Evolutionary conservation across 2,113 vertebrate genomes (phyloP).

Genomic region (Paraplagusia blochii): DNA sequence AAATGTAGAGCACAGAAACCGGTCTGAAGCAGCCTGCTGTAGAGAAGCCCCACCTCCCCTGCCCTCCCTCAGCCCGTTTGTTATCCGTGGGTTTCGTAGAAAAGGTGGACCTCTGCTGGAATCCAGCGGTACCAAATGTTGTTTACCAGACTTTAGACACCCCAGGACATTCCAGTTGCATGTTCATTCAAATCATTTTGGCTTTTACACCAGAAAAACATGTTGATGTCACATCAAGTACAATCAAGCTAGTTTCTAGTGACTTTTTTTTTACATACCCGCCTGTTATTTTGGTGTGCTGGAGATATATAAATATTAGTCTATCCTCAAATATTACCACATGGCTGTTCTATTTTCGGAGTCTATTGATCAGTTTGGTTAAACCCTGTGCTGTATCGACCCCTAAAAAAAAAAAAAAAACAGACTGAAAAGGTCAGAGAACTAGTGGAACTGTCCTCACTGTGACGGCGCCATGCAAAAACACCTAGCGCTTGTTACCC

Average conservation of each 20-base stretch:
- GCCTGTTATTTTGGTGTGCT: constrained; percentile 9
- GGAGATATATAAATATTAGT: constrained; percentile 30
- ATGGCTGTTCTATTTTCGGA: constrained; percentile 43
- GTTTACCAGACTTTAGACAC: constrained; percentile 59
- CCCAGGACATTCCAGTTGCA: constrained; percentile 32
- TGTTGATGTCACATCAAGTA: constrained; percentile 11
- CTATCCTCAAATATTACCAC: constrained; percentile 25
- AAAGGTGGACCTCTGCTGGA: constrained; percentile 64
- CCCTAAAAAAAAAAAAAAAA: constrained; percentile 11
- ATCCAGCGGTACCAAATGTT: constrained; percentile 53
- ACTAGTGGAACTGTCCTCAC: neutral
- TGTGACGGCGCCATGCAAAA: too few species aligned
- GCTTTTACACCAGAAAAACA: constrained; percentile 7
- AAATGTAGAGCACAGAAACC: constrained; percentile 59
- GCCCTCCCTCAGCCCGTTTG: constrained; percentile 16
- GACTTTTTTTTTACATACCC: neutral
- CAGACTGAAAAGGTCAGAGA: constrained; percentile 42
- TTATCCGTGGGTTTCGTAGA: constrained; percentile 32
- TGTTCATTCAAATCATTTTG: constrained; percentile 10
- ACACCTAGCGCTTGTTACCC: too few species aligned
- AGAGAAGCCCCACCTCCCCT: constrained; percentile 1
- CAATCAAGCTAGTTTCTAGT: constrained; percentile 1
- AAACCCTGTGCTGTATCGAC: constrained; percentile 8
- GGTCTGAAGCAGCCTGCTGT: constrained; percentile 70
- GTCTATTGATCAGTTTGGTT: constrained; percentile 48